phyloP scores from a whole-genome alignment of 2,113 vertebrate species.

The Xenopus laevis region DNA sequence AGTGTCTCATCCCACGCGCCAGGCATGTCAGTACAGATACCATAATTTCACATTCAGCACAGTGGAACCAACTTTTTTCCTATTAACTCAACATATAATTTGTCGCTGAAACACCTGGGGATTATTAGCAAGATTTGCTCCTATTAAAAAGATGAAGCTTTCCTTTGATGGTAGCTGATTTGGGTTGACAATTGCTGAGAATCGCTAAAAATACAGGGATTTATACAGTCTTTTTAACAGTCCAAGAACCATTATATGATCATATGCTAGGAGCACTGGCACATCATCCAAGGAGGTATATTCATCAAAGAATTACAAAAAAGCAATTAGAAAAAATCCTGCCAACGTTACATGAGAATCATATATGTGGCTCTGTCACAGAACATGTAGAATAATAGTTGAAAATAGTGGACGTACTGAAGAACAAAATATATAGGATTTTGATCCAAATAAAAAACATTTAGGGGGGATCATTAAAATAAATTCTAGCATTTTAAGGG shows the following conservation, averaged over 20 bases:
- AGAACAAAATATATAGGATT: too few relatives aligned
- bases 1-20: constrained; percentile 15
- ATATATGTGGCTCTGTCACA: too few relatives aligned
- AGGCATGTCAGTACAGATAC: constrained; percentile 1
- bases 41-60: neutral
- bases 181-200: neutral
- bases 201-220: neutral
- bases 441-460: too few relatives aligned
- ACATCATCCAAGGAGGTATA: too few relatives aligned
- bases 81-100: neutral
- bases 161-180: neutral
- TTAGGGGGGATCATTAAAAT: too few relatives aligned
- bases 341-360: too few relatives aligned
- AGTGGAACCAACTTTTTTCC: neutral
- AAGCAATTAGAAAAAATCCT: too few relatives aligned
- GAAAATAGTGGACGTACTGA: too few relatives aligned
- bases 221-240: neutral
- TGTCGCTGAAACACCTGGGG: neutral
- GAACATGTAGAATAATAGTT: too few relatives aligned
- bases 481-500: too few relatives aligned
- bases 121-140: neutral
- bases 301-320: too few relatives aligned
- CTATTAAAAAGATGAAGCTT: neutral
- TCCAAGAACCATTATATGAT: neutral
- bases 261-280: too few relatives aligned